Evolutionary conservation across 2,113 vertebrate species (phyloP).

Genomic region (Urocolius indicus): DNA sequence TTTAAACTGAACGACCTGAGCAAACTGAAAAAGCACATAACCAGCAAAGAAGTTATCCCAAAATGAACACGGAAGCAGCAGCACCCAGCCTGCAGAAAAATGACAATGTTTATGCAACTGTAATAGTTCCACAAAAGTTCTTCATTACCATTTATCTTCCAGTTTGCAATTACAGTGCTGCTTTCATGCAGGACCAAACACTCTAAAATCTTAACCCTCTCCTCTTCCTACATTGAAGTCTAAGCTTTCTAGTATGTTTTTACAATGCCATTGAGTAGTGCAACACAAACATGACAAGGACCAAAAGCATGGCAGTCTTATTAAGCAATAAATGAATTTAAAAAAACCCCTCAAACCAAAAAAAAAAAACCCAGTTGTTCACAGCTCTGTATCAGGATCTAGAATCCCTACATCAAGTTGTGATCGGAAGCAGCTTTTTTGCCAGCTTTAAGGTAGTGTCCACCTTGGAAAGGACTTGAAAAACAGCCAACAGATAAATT

Average conservation of each 20-base stretch:
- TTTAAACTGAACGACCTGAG: not conserved
- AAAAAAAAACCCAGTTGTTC: not conserved
- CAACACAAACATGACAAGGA: not conserved
- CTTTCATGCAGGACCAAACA: not conserved
- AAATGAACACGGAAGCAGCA: not conserved
- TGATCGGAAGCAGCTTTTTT: not conserved
- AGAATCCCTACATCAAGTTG: not conserved
- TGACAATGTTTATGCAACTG: fast-evolving
- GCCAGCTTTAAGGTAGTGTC: not conserved
- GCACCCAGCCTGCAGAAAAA: not conserved
- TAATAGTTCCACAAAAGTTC: not conserved
- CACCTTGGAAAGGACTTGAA: not conserved
- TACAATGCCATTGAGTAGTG: not conserved
- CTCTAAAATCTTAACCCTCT: not conserved
- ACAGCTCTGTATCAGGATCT: not conserved
- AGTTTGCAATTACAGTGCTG: not conserved
- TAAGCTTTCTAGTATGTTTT: not conserved
- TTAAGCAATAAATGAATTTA: not conserved
- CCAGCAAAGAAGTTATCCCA: not conserved
- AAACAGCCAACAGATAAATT: not conserved
- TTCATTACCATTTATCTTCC: not conserved
- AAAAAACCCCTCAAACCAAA: no score
- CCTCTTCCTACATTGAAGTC: not conserved
- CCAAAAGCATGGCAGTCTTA: not conserved
- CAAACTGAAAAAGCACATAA: not conserved